Evolutionary conservation across 2,113 vertebrate species (phyloP).

Genomic region (Scalopus aquaticus): DNA sequence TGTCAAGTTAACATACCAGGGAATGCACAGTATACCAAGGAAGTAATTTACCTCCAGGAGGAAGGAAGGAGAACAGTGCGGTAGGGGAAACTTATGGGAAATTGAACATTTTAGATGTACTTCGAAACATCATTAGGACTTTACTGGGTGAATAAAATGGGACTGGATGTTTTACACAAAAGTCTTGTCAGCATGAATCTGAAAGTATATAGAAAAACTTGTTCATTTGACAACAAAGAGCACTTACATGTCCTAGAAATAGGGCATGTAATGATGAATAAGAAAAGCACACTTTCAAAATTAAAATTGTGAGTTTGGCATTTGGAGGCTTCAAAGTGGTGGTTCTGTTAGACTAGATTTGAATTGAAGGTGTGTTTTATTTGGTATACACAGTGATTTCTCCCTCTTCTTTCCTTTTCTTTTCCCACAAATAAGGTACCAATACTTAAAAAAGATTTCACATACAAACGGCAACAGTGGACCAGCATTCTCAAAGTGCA

Average conservation of each 20-base stretch:
- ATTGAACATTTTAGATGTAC: neutral
- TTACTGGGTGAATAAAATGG: neutral
- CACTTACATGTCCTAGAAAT: neutral
- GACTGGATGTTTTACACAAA: neutral
- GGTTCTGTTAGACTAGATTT: neutral
- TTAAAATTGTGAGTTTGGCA: neutral
- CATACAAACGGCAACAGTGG: neutral
- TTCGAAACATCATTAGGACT: constrained; percentile 20
- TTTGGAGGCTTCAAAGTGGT: neutral
- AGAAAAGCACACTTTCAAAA: neutral
- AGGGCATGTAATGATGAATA: neutral
- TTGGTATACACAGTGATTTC: neutral
- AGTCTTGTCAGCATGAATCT: neutral
- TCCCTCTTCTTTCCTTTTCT: neutral
- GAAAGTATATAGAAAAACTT: neutral
- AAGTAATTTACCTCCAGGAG: neutral
- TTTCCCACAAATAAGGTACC: neutral
- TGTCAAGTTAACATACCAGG: neutral
- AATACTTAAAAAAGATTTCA: neutral
- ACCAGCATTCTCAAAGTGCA: neutral
- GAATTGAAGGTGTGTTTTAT: neutral
- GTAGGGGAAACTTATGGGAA: neutral
- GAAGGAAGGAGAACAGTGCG: neutral
- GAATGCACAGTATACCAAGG: neutral
- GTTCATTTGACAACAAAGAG: neutral